phyloP scores from a whole-genome alignment of 2,113 vertebrate genomes.

The Lonchura striata region DNA sequence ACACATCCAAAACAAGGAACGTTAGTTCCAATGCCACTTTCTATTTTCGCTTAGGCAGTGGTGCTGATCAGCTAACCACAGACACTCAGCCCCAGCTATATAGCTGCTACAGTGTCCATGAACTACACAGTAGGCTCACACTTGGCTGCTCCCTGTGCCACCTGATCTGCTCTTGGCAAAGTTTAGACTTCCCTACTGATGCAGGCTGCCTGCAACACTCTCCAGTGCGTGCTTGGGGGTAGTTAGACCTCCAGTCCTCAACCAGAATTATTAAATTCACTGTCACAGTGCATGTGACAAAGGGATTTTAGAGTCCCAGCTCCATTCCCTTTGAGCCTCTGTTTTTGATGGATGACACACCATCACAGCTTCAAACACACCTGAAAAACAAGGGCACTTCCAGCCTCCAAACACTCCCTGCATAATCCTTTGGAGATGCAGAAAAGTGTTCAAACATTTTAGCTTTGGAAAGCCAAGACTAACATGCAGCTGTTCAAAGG shows the following conservation, averaged over 20 bases:
- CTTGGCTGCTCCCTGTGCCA: neutral
- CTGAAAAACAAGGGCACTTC: neutral
- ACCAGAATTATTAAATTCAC: neutral
- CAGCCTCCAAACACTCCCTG: neutral
- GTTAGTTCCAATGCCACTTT: neutral
- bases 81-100: neutral
- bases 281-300: accelerated
- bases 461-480: neutral
- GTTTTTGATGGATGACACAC: neutral
- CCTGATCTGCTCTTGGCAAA: neutral
- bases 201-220: accelerated
- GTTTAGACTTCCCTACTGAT: neutral
- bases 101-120: neutral
- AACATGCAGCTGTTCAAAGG: neutral
- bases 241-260: neutral
- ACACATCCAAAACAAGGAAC: neutral
- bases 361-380: neutral
- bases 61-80: neutral
- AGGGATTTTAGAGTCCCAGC: neutral
- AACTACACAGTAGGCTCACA: neutral
- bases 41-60: neutral
- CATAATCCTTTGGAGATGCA: neutral
- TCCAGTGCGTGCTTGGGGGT: accelerated
- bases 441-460: neutral
- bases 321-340: neutral